These are phyloP conservation scores for Andricus quercusramuli DNA, from an alignment of 2,888 invertebrate species.

Conservation along the genomic window DNA sequence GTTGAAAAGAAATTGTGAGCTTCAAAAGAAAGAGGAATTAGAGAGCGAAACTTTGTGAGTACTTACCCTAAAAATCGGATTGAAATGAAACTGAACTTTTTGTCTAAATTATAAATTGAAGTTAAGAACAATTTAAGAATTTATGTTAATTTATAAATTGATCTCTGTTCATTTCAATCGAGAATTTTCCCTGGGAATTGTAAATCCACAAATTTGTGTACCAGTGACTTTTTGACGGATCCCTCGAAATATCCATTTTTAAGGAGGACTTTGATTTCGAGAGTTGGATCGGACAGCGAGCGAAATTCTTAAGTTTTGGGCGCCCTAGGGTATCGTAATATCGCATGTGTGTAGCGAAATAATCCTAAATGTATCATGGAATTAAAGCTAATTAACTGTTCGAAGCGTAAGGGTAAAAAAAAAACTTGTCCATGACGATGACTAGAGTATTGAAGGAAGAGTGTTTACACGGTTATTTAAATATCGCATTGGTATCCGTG, in stretches of 20 bases:
- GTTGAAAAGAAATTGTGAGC: constrained; percentile 11
- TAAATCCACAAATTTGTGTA: constrained; percentile 13
- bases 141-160: not conserved
- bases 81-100: constrained; percentile 1
- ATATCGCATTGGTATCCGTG: constrained; percentile 39
- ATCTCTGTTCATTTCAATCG: constrained; percentile 11
- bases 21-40: not conserved
- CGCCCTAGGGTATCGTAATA: constrained; percentile 63
- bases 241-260: constrained; percentile 13
- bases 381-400: constrained; percentile 62
- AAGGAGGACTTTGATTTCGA: constrained; percentile 1
- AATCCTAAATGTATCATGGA: constrained; percentile 67
- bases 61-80: constrained; percentile 3
- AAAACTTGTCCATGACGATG: constrained; percentile 58
- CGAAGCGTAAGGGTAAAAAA: constrained; percentile 42
- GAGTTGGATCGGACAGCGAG: not conserved
- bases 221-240: constrained; percentile 20
- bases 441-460: constrained; percentile 45
- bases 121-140: not conserved
- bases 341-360: constrained; percentile 68
- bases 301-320: constrained; percentile 24
- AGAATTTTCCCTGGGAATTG: not conserved
- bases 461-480: constrained; percentile 39
- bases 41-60: not conserved
- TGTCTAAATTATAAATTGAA: not conserved